Percentiles rank a stretch among this genome's conserved stretches.
Conservation (phyloP, 2,113 vertebrate species). For the Pteropus alecto region DNA sequence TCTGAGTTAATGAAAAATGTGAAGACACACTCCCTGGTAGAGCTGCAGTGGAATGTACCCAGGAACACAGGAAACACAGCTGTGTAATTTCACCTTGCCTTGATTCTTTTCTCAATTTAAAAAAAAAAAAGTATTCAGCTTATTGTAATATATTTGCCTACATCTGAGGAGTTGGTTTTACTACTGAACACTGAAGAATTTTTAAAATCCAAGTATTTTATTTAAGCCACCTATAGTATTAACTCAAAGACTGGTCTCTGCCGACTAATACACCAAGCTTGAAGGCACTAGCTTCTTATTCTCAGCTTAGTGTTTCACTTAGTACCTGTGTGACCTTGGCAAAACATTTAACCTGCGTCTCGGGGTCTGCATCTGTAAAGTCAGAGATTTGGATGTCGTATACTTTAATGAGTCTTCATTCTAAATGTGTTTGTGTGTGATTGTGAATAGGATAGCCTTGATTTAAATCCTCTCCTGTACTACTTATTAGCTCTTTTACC, state of each 20-base stretch:
- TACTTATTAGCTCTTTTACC: background rate
- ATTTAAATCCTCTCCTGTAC: background rate
- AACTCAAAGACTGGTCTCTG: background rate
- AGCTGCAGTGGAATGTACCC: background rate
- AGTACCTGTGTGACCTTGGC: background rate
- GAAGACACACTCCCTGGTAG: background rate
- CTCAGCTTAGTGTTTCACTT: background rate
- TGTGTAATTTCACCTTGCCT: background rate
- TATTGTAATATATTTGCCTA: background rate
- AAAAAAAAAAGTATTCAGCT: background rate
- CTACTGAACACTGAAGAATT: background rate
- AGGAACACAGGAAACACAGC: background rate
- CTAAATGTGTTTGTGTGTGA: background rate
- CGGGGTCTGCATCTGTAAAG: background rate
- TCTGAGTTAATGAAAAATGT: constrained; percentile 26
- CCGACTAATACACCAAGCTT: background rate
- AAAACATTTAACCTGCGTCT: background rate
- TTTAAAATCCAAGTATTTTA: background rate
- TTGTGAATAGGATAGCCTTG: background rate
- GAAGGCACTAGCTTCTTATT: background rate
- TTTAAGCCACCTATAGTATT: background rate
- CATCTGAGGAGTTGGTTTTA: background rate
- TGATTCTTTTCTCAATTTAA: background rate
- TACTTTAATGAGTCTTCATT: constrained; percentile 22
- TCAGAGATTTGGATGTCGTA: background rate